These are phyloP conservation scores for Odontomachus brunneus DNA, from an alignment of 1,140 invertebrate species.

Conservation along the genomic window DNA sequence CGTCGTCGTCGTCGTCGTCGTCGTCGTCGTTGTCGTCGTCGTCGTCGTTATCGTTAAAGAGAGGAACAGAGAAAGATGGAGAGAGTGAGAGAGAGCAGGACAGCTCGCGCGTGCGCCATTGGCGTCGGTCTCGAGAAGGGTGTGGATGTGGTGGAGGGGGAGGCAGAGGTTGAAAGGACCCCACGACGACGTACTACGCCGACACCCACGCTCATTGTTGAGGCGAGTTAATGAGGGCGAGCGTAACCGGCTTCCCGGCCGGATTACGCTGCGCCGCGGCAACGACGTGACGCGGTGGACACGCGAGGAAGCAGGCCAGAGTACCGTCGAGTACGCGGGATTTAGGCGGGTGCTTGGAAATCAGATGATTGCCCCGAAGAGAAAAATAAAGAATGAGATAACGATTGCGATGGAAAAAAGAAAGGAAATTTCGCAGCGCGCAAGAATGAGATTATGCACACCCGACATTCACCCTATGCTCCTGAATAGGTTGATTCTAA, in stretches of 20 bases:
- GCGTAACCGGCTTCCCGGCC: slow-evolving; percentile 57
- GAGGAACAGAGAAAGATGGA: background rate
- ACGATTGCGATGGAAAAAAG: too few relatives aligned
- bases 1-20: slow-evolving; percentile 23
- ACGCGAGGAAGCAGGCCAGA: slow-evolving; percentile 15
- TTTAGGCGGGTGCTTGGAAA: too few relatives aligned
- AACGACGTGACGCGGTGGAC: slow-evolving; percentile 8
- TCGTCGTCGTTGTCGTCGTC: slow-evolving; percentile 25
- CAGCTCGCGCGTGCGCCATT: slow-evolving; percentile 57
- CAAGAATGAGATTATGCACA: too few relatives aligned
- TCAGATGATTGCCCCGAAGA: background rate
- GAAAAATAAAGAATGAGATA: background rate
- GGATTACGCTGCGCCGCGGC: slow-evolving; percentile 31
- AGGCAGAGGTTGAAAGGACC: slow-evolving; percentile 63
- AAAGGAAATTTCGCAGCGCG: too few relatives aligned
- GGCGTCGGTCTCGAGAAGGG: slow-evolving; percentile 49
- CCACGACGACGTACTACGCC: slow-evolving; percentile 69
- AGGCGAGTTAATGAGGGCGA: slow-evolving; percentile 70
- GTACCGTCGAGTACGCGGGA: background rate
- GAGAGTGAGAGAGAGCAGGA: too few relatives aligned
- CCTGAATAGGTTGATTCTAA: too few relatives aligned
- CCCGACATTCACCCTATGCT: too few relatives aligned
- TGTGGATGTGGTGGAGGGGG: slow-evolving; percentile 62
- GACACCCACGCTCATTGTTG: slow-evolving; percentile 70
- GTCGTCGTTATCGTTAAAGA: slow-evolving; percentile 28